Conservation (phyloP, 2,888 invertebrate species). For the Thecophora atra region DNA sequence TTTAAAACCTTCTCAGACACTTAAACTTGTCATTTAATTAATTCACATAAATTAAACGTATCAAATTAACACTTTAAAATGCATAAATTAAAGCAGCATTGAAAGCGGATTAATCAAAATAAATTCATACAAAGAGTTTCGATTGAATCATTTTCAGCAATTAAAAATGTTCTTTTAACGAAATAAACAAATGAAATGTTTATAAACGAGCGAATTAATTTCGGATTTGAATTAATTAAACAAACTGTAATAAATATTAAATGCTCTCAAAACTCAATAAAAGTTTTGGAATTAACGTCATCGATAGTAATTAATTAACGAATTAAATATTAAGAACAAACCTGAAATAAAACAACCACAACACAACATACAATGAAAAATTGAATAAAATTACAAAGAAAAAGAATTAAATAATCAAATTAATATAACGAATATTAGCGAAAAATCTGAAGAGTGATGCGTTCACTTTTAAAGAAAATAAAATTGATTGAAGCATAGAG, state of each 20-base stretch:
- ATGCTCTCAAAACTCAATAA: conserved; percentile 21
- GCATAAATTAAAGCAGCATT: neutral
- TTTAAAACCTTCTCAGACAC: neutral
- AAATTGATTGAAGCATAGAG: no score
- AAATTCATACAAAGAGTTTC: neutral
- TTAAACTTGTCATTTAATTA: conserved; percentile 10
- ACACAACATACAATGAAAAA: neutral
- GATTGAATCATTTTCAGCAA: neutral
- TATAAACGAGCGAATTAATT: conserved; percentile 6
- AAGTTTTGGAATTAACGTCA: neutral
- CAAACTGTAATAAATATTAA: conserved; percentile 10
- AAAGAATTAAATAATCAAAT: no score
- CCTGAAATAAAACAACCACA: neutral
- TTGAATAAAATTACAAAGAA: no score
- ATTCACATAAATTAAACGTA: conserved; percentile 5
- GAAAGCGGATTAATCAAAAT: neutral
- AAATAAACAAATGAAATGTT: neutral
- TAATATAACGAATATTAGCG: no score
- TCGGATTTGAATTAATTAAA: conserved; percentile 22
- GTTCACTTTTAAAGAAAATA: no score
- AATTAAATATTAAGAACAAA: neutral
- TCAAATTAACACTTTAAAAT: conserved; percentile 8
- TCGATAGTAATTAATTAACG: neutral
- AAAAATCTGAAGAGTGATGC: no score
- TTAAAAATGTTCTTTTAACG: neutral